These are phyloP conservation scores for Mercenaria mercenaria DNA, from an alignment of 1,140 invertebrate species.

Conservation along the genomic window DNA sequence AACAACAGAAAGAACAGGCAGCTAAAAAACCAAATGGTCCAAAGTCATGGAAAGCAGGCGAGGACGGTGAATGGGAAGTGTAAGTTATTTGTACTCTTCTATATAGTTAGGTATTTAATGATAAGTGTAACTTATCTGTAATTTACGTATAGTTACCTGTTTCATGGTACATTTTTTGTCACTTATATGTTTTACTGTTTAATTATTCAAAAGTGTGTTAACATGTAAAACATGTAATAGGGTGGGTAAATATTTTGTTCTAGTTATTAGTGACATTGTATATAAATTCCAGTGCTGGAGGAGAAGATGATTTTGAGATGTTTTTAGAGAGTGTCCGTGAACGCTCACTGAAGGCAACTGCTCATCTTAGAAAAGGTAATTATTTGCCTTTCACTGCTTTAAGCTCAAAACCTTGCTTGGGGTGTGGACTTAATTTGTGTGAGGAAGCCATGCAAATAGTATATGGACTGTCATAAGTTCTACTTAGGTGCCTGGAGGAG, in stretches of 20 bases:
- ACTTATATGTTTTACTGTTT: no score
- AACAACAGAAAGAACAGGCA: conserved; percentile 79
- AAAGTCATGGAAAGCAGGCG: conserved; percentile 78
- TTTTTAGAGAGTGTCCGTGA: conserved; percentile 85
- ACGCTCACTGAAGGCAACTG: conserved; percentile 81
- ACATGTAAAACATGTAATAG: no score
- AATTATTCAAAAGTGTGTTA: no score
- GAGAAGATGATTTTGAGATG: conserved; percentile 86
- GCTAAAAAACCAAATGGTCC: conserved; percentile 70
- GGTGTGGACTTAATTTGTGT: conserved; percentile 12
- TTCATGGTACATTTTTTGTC: no score
- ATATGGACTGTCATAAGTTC: not conserved
- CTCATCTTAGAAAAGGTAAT: conserved; percentile 77
- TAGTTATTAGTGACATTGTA: no score
- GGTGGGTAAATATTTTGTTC: no score
- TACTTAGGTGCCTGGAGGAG: no score
- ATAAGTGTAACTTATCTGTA: no score
- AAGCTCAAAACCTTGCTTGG: no score
- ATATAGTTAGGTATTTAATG: no score
- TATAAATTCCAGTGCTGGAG: conserved; percentile 83
- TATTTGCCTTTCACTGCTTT: conserved; percentile 5
- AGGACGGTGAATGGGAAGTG: conserved; percentile 85
- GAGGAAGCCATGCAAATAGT: not conserved
- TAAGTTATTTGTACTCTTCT: no score
- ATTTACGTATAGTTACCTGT: no score